Percentiles rank a stretch among this genome's conserved stretches.
Conservation (phyloP, 2,113 vertebrate species). For the Gnathonemus echidnorhynchus region DNA sequence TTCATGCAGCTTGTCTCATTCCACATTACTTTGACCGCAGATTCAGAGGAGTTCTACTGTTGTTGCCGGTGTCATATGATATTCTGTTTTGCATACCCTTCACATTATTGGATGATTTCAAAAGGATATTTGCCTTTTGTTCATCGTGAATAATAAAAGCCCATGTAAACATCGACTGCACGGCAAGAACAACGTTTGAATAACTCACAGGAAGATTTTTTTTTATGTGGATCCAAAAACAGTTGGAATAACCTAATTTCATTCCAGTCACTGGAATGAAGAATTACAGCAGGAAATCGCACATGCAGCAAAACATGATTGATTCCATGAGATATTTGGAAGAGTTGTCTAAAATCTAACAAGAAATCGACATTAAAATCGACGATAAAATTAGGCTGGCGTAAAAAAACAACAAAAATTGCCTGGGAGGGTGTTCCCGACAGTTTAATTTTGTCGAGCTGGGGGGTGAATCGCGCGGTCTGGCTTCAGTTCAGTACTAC, state of each 20-base stretch:
- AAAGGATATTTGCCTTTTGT: neutral
- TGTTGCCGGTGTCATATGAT: neutral
- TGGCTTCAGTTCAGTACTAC: neutral
- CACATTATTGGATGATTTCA: neutral
- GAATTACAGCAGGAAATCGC: neutral
- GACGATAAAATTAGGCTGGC: no score
- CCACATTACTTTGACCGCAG: neutral
- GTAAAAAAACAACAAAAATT: neutral
- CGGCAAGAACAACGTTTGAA: neutral
- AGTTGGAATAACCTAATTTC: neutral
- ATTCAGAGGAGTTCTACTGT: neutral
- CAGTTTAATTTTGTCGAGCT: neutral
- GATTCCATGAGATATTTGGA: neutral
- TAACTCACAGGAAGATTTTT: neutral
- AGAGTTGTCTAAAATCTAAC: neutral
- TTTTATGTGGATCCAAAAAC: neutral
- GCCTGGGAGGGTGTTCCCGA: neutral
- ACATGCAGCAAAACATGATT: neutral
- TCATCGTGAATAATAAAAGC: neutral
- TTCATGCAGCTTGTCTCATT: neutral
- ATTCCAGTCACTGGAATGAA: neutral
- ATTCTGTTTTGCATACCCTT: neutral
- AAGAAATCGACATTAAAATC: neutral
- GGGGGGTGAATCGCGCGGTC: neutral
- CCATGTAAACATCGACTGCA: neutral